Percentiles rank a stretch among this genome's conserved stretches.
These are phyloP conservation scores for Tineola bisselliella DNA, from an alignment of 2,888 invertebrate genomes.

Conservation along the genomic window DNA sequence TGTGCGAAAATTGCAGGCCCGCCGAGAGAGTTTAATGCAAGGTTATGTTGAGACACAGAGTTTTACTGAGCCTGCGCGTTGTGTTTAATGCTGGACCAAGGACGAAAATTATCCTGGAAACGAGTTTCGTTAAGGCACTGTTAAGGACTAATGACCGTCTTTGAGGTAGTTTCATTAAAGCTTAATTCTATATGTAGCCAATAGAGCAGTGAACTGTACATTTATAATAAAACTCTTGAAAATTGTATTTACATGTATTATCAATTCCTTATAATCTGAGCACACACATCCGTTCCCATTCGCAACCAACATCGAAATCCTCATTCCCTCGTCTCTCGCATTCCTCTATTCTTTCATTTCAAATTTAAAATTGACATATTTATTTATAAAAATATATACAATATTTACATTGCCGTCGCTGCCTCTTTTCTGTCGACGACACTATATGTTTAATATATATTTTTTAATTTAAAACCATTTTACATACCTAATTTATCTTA, in stretches of 20 bases:
- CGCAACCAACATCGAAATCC: too few relatives aligned
- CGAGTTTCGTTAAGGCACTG: conserved; percentile 57
- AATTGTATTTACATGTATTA: too few relatives aligned
- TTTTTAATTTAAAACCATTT: background rate
- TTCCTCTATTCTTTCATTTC: too few relatives aligned
- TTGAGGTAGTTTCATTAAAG: background rate
- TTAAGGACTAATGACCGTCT: conserved; percentile 52
- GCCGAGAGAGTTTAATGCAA: conserved; percentile 62
- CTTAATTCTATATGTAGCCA: background rate
- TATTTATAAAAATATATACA: too few relatives aligned
- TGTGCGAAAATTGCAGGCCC: conserved; percentile 56
- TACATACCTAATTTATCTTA: background rate
- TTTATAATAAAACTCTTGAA: too few relatives aligned
- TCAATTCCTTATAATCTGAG: too few relatives aligned
- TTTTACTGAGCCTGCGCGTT: conserved; percentile 31
- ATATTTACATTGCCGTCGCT: too few relatives aligned
- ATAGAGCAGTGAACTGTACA: too few relatives aligned
- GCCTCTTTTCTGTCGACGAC: too few relatives aligned
- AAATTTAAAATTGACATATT: too few relatives aligned
- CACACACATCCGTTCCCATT: too few relatives aligned
- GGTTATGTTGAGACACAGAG: conserved; percentile 20
- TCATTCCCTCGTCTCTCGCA: too few relatives aligned
- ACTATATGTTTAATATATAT: background rate
- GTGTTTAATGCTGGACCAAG: conserved; percentile 54
- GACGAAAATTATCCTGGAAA: conserved; percentile 59